Percentiles rank a stretch among this genome's conserved stretches.
phyloP scores from a whole-genome alignment of 2,797 vertebrate species.

The Malurus splendens region DNA sequence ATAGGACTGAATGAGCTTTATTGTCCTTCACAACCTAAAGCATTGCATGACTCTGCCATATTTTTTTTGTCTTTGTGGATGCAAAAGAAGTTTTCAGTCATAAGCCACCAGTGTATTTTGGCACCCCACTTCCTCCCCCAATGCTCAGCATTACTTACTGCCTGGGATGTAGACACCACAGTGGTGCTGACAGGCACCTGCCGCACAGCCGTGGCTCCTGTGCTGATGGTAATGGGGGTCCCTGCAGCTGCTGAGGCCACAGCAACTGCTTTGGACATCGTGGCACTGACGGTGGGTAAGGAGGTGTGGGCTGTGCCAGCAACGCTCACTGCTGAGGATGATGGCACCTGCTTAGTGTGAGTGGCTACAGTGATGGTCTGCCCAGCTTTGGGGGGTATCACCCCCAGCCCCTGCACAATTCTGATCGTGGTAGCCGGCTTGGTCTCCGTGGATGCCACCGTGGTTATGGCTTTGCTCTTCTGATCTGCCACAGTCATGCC shows the following conservation, averaged over 20 bases:
- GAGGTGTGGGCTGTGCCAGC: constrained; percentile 74
- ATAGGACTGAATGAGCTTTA: neutral
- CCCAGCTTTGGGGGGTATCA: constrained; percentile 89
- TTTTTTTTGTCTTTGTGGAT: neutral
- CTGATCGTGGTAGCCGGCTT: constrained; percentile 89
- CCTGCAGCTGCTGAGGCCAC: constrained; percentile 78
- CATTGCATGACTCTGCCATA: neutral
- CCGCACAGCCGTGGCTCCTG: constrained; percentile 81
- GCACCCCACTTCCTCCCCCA: neutral
- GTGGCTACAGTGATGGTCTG: constrained; percentile 87
- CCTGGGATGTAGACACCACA: constrained; percentile 84
- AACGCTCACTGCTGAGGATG: constrained; percentile 60
- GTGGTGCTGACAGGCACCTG: constrained; percentile 88
- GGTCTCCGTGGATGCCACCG: constrained; percentile 77
- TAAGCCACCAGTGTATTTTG: neutral
- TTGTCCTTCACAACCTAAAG: neutral
- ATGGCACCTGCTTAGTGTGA: constrained; percentile 71
- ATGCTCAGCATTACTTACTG: constrained; percentile 73
- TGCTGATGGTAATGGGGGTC: constrained; percentile 80
- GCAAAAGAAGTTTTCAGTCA: neutral
- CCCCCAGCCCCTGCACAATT: constrained; percentile 91
- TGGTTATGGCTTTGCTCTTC: constrained; percentile 82
- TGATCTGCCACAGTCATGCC: constrained; percentile 87
- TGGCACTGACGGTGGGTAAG: constrained; percentile 80
- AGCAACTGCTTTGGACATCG: constrained; percentile 81